phyloP scores from a whole-genome alignment of 2,888 invertebrate genomes.

The Byasa hedistus region DNA sequence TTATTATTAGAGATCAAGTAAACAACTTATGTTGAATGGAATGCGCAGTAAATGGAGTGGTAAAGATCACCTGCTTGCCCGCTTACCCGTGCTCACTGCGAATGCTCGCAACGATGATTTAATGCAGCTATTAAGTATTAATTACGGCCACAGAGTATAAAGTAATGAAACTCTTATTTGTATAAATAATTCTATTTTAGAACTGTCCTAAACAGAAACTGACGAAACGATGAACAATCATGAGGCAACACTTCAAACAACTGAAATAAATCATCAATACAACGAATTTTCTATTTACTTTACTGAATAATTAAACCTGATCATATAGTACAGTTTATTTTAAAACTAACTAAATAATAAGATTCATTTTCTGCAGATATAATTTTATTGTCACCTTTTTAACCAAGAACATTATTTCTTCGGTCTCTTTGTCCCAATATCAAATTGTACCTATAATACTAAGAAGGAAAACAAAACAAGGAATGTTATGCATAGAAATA shows the following conservation, averaged over 20 bases:
- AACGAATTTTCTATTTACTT: not conserved
- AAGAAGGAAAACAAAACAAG: constrained; percentile 28
- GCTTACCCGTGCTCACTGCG: constrained; percentile 30
- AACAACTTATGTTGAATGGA: constrained; percentile 25
- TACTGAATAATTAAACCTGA: not conserved
- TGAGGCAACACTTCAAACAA: too few relatives aligned
- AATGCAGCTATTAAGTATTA: constrained; percentile 11
- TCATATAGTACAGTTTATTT: too few relatives aligned
- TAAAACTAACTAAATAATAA: too few relatives aligned
- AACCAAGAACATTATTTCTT: not conserved
- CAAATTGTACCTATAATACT: constrained; percentile 8
- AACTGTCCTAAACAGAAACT: too few relatives aligned
- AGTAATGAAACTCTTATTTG: not conserved
- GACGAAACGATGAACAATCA: too few relatives aligned
- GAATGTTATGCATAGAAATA: constrained; percentile 30
- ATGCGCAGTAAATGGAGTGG: constrained; percentile 33
- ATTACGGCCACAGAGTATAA: not conserved
- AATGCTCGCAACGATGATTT: constrained; percentile 31
- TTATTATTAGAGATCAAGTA: constrained; percentile 15
- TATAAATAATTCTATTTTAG: too few relatives aligned
- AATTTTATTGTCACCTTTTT: not conserved
- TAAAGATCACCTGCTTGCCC: constrained; percentile 52
- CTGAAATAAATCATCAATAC: too few relatives aligned
- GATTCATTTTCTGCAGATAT: too few relatives aligned
- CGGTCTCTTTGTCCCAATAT: constrained; percentile 11